These are phyloP conservation scores for Dolichallabes microphthalmus DNA, from an alignment of 2,113 vertebrate genomes.

Conservation along the genomic window DNA sequence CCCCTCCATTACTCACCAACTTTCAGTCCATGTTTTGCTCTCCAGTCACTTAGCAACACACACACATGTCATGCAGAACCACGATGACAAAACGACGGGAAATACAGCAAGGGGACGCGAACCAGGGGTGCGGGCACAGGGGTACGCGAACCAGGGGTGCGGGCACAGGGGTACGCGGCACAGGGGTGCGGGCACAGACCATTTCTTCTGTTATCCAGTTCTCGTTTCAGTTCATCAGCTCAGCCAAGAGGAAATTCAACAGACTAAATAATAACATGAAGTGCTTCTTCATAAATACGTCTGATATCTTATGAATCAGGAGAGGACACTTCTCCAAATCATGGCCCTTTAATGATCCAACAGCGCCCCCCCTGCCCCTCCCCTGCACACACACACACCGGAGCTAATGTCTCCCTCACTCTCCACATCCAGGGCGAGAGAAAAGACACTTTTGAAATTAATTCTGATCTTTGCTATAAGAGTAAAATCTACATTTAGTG, in stretches of 20 bases:
- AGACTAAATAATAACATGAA: background rate
- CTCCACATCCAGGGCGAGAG: too few species aligned
- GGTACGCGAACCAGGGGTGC: background rate
- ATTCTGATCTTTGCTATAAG: too few species aligned
- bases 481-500: too few species aligned
- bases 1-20: slow-evolving; percentile 1
- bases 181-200: background rate
- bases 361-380: background rate
- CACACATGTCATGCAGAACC: slow-evolving; percentile 16
- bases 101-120: background rate
- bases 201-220: background rate
- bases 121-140: background rate
- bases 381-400: too few species aligned
- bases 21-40: background rate
- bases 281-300: background rate
- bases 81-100: slow-evolving; percentile 16
- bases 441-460: too few species aligned
- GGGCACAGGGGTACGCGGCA: background rate
- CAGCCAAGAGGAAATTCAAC: background rate
- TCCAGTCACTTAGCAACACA: slow-evolving; percentile 57
- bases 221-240: background rate
- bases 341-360: background rate
- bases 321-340: background rate
- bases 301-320: background rate
- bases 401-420: background rate